Evolutionary conservation across 2,888 invertebrate genomes (phyloP).

Genomic region (Autographa gamma): DNA sequence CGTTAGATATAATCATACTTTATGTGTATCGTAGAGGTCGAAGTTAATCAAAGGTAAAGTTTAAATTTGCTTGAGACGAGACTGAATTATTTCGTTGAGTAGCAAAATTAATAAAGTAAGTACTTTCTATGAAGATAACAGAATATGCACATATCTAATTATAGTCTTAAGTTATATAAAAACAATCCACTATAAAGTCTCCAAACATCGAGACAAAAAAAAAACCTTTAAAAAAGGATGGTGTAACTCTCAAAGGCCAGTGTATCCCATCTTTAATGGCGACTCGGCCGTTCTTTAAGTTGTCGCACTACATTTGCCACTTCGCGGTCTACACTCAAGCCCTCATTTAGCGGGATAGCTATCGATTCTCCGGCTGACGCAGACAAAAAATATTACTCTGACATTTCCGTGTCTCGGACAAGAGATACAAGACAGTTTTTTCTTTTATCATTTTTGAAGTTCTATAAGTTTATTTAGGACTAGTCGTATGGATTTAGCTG

Average conservation of each 20-base stretch:
- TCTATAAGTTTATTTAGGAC: background rate
- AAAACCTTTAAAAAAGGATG: background rate
- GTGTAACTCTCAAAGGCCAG: background rate
- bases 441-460: background rate
- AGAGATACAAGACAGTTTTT: background rate
- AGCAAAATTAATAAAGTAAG: background rate
- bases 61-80: background rate
- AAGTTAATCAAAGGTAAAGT: slow-evolving; percentile 1
- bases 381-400: background rate
- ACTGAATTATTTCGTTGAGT: slow-evolving; percentile 4
- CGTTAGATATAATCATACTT: slow-evolving; percentile 61
- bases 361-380: background rate
- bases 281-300: slow-evolving; percentile 1
- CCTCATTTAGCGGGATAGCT: background rate
- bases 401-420: background rate
- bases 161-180: too few relatives aligned
- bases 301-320: slow-evolving; percentile 1
- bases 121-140: background rate
- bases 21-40: slow-evolving; percentile 51
- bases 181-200: background rate
- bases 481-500: background rate
- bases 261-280: background rate
- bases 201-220: background rate
- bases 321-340: slow-evolving; percentile 3
- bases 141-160: too few relatives aligned